Evolutionary conservation across 2,113 vertebrate genomes (phyloP), one percentile per base, ranked within the genome.

Genomic region (Crotalus horridus): DNA sequence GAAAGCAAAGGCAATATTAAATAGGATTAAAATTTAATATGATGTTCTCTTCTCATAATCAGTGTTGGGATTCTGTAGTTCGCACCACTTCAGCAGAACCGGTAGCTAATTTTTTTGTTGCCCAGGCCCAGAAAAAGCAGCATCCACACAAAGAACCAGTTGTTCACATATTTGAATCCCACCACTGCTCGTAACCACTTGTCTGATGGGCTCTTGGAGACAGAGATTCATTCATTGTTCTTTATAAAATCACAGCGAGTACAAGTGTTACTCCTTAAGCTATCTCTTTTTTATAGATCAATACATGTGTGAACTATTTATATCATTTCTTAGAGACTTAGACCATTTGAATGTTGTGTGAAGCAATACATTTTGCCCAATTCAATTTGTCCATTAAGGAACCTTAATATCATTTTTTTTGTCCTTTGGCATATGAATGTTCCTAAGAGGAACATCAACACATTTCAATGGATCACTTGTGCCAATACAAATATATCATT

Each of bases 21-120:
- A 95, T 85, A 64, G 1, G 26, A n/a, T 94, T 86, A 92, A 92
- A 89, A 92, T 53, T 54, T 89, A 95, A 43, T 12, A 88, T 48
- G 54, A 48, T 15, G 88, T 94, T 59, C 91, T 7, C 7, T 87
- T 85, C 69, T 93, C 13, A 88, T 48, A 87, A 87, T 4, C 0
- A 61, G 59, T 94, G 48, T 8, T 51, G 48, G 48, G 48, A 51
- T 51, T 51, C 48, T 1, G 48, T 8, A 51, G 48, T 51, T 51
- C 8, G 8, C 48, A 51, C 48, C 48, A 51, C 48, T 51, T 51
- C 48, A 8, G 48, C 8, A 51, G 7, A 51, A 51, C 48, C 48
- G 8, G 48, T 51, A 51, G 48, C 48, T 51, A 8, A 9, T 9
- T 51, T 51, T 51, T 51, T 51, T 51, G 48, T 51, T 51, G 48